phyloP scores from a whole-genome alignment of 2,113 vertebrate species.

The Aphelocoma coerulescens region DNA sequence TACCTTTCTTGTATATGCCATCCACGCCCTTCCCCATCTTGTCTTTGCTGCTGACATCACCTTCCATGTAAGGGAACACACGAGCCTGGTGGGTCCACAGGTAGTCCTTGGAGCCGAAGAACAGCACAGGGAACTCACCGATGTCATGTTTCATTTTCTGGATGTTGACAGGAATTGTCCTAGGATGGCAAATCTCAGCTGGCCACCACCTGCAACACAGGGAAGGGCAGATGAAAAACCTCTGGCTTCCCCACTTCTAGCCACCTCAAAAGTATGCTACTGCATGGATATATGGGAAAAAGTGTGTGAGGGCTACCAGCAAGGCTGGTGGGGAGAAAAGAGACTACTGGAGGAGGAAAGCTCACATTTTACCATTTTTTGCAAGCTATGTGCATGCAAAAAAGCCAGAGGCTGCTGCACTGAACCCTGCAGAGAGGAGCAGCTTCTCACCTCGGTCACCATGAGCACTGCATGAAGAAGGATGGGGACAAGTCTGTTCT shows the following conservation, averaged over 20 bases:
- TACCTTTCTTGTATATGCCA: conserved; percentile 95
- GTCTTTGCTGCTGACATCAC: conserved; percentile 95
- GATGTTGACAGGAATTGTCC: conserved; percentile 92
- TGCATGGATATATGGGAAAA: neutral
- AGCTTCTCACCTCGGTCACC: neutral
- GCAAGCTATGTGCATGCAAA: neutral
- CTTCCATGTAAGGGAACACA: conserved; percentile 98
- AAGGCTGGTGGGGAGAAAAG: neutral
- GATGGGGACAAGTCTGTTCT: neutral
- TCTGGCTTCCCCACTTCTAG: neutral
- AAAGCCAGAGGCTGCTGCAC: neutral
- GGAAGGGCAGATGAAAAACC: neutral
- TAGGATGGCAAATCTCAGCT: conserved; percentile 94
- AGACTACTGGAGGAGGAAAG: neutral
- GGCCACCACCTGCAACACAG: conserved; percentile 91
- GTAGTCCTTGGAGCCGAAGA: conserved; percentile 98
- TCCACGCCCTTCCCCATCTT: conserved; percentile 97
- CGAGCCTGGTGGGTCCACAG: conserved; percentile 98
- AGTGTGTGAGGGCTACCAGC: neutral
- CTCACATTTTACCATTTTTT: neutral
- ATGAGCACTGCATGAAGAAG: neutral
- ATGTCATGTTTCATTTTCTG: conserved; percentile 95
- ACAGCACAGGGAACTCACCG: conserved; percentile 96
- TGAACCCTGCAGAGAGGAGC: neutral
- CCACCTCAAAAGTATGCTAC: neutral